A percentile compares a stretch with the other conserved stretches of the same genome.
These are phyloP conservation scores for Esox lucius DNA, from an alignment of 2,797 vertebrate species.

Conservation along the genomic window DNA sequence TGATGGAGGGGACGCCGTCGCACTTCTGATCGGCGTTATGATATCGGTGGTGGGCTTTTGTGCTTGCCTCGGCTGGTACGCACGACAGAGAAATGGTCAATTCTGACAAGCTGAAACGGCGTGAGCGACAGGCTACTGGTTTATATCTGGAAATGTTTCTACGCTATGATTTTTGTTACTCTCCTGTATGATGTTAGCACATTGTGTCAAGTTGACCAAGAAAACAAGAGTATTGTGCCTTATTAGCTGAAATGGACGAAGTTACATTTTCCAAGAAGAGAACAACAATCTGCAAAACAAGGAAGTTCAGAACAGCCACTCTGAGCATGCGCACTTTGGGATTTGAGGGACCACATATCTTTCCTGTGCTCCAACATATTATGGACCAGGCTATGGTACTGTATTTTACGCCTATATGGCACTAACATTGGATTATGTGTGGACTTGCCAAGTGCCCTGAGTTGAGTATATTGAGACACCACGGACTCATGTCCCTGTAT, in stretches of 20 bases:
- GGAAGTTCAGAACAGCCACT: conserved; percentile 2
- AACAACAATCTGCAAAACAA: not conserved
- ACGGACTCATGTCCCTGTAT: not conserved
- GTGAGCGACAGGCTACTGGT: conserved; percentile 7
- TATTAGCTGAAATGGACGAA: conserved; percentile 29
- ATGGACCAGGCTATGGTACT: not conserved
- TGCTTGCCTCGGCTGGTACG: conserved; percentile 88
- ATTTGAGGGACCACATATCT: not conserved
- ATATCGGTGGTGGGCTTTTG: conserved; percentile 84
- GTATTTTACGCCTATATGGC: not conserved
- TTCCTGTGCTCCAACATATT: not conserved
- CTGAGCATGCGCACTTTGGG: not conserved
- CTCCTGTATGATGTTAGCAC: not conserved
- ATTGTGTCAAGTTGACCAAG: not conserved
- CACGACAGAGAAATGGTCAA: conserved; percentile 81
- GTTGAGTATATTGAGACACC: not conserved
- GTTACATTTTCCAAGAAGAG: not conserved
- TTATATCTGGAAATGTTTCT: conserved; percentile 22
- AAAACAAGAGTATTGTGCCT: conserved; percentile 56
- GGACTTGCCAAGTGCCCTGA: not conserved
- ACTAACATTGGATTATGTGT: not conserved
- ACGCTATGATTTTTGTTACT: not conserved
- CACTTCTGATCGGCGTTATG: conserved; percentile 80
- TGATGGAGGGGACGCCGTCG: conserved; percentile 85
- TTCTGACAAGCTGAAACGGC: conserved; percentile 61